Evolutionary conservation across 2,797 vertebrate species (phyloP), one percentile per base, ranked within the genome.

Genomic region (Galagoides demidoff): DNA sequence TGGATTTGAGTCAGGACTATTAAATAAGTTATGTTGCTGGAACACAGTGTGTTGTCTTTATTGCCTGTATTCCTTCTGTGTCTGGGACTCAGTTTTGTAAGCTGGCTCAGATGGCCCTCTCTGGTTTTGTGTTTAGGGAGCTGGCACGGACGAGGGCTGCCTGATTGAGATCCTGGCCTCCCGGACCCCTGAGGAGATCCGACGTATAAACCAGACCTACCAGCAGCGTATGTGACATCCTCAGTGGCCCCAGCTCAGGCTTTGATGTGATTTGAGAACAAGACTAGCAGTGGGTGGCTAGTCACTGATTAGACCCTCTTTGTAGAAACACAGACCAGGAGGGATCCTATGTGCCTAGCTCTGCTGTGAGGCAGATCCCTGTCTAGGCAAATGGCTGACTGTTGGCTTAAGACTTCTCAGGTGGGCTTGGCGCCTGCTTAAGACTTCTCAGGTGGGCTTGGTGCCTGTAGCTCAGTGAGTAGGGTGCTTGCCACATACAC

Each of bases 151-250:
- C 23, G 99, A 99, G 95, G 99, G 99, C 3, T 99, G 99, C 97
- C 99, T 99, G 96, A 99, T 99, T 22, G 99, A 99, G 95, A 99
- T 99, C 95, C 98, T 99, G 88, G 99, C 99, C 29, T 99, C 99
- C 81, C 99, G 99, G 96, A 98, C 97, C 7, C 99, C 99, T 0
- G 93, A 81, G 1, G 99, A 99, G 98, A 98, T 99, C 23, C 98
- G 79, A 73, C 92, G 85, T 96, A 99, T 99, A 93, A 99, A 94
- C 0, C 97, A 98, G 3, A 97, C 97, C 96, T 99, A 99, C 97
- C 98, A 98, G 89, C 98, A 98, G 88, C 98, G 99, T 99, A 97
- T 0, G 98, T 98, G 52, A 55, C 2, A 0, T 39, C 3, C 22
- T 34, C 39, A 17, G 29, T 16, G 76, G 39, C 63, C 87, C 37